phyloP scores from a whole-genome alignment of 1,140 invertebrate genomes.

The Ceratoteleas bidentatus region DNA sequence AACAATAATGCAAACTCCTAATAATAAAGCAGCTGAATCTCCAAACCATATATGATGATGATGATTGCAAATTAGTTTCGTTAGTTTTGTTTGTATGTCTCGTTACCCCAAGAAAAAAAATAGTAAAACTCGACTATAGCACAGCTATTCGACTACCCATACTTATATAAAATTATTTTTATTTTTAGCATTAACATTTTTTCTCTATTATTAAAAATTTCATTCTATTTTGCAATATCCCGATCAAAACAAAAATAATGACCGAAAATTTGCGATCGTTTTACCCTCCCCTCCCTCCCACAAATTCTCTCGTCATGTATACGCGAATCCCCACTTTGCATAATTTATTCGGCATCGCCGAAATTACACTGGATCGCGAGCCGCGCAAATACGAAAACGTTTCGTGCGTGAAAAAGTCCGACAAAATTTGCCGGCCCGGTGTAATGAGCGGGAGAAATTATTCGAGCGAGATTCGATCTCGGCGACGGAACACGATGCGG shows the following conservation, averaged over 20 bases:
- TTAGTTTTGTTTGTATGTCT: too few species aligned
- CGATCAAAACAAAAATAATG: constrained; percentile 20
- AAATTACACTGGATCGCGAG: constrained; percentile 9
- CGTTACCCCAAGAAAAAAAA: background rate
- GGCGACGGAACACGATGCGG: too few species aligned
- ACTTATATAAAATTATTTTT: too few species aligned
- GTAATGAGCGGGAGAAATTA: background rate
- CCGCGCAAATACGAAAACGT: background rate
- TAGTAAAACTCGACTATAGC: too few species aligned
- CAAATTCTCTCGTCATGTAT: constrained; percentile 6
- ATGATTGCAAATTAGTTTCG: background rate
- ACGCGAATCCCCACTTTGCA: constrained; percentile 41
- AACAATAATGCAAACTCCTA: background rate
- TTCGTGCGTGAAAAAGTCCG: background rate
- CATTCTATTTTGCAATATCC: too few species aligned
- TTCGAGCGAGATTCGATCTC: too few species aligned
- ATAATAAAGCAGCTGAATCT: too few species aligned
- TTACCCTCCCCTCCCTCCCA: background rate
- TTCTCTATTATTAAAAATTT: too few species aligned
- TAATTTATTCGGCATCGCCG: constrained; percentile 32
- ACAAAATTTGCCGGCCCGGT: background rate
- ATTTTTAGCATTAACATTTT: too few species aligned
- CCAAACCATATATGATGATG: too few species aligned
- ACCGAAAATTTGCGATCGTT: constrained; percentile 36
- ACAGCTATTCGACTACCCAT: too few species aligned